phyloP scores from a whole-genome alignment of 2,888 invertebrate species.

The Eristalinus sepulchralis region DNA sequence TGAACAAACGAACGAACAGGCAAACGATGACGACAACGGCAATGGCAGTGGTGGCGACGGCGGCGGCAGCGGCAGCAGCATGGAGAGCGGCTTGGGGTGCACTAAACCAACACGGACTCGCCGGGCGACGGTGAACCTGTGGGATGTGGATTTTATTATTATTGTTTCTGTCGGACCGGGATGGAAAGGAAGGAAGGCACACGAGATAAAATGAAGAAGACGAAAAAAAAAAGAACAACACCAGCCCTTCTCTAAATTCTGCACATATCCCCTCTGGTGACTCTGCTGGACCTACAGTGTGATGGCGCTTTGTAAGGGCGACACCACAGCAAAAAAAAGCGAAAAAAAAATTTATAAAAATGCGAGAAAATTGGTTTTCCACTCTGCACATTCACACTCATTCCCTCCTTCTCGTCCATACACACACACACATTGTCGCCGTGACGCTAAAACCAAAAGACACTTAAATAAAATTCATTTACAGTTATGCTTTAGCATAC shows the following conservation, averaged over 20 bases:
- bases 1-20: neutral
- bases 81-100: slow-evolving; percentile 9
- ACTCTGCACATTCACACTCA: slow-evolving; percentile 4
- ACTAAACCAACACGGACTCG: slow-evolving; percentile 36
- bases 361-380: slow-evolving; percentile 68
- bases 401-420: slow-evolving; percentile 32
- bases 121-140: slow-evolving; percentile 34
- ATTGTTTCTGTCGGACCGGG: slow-evolving; percentile 54
- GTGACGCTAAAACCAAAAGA: slow-evolving; percentile 34
- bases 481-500: slow-evolving; percentile 54
- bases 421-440: neutral
- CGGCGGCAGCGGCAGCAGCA: neutral
- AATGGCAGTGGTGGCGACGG: neutral
- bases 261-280: slow-evolving; percentile 19
- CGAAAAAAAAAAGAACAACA: slow-evolving; percentile 14
- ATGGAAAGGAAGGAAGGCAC: slow-evolving; percentile 4
- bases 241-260: slow-evolving; percentile 34
- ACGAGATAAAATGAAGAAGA: neutral
- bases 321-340: slow-evolving; percentile 1
- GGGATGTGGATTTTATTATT: slow-evolving; percentile 69
- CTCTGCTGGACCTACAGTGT: slow-evolving; percentile 13
- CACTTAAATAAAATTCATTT: slow-evolving; percentile 66
- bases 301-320: slow-evolving; percentile 49
- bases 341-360: neutral
- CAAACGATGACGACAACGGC: neutral